Evolutionary conservation across 2,797 vertebrate genomes (phyloP).

Genomic region (Mus spretus): DNA sequence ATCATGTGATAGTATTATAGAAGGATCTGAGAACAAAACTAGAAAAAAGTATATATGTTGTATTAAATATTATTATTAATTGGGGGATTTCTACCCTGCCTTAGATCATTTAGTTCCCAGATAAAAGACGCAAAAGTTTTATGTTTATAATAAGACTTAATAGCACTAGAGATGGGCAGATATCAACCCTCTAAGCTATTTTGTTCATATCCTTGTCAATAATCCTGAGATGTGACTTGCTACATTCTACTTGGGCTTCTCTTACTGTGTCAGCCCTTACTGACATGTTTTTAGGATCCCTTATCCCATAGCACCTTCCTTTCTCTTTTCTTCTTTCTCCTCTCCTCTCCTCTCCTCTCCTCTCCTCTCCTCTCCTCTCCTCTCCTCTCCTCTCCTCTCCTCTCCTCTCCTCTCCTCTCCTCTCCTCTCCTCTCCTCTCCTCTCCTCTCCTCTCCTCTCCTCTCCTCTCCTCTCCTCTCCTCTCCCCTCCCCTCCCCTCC

Average conservation of each 20-base stretch:
- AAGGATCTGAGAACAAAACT: not conserved
- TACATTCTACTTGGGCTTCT: not conserved
- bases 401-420: no score
- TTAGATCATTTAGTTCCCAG: not conserved
- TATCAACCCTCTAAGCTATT: not conserved
- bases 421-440: no score
- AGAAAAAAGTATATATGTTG: not conserved
- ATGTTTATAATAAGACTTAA: not conserved
- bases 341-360: no score
- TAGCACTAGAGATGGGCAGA: not conserved
- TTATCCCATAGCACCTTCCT: not conserved
- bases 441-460: no score
- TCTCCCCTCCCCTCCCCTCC: no score
- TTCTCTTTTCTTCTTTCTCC: not conserved
- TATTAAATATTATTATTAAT: not conserved
- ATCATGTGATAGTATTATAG: not conserved
- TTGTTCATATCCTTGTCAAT: not conserved
- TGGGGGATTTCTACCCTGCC: not conserved
- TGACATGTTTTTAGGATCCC: not conserved
- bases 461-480: no score
- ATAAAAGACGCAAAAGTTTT: not conserved
- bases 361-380: no score
- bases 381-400: no score
- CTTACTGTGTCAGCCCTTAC: not conserved
- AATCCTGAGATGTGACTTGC: not conserved